Evolutionary conservation across 2,888 invertebrate genomes (phyloP).

Genomic region (Congeria kusceri): DNA sequence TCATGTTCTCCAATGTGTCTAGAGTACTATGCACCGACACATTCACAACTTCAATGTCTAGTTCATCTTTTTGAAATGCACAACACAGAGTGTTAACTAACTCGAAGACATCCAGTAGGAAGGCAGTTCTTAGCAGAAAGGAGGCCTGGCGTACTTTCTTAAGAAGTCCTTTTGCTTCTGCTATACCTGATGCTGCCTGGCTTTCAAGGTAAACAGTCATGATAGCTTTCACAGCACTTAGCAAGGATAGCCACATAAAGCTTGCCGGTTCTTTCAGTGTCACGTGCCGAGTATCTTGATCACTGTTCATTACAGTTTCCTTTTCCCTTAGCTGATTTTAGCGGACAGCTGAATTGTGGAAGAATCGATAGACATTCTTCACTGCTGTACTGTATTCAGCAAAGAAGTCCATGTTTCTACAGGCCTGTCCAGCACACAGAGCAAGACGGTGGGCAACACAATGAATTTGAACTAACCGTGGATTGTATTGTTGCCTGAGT

Average conservation of each 20-base stretch:
- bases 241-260: conserved; percentile 41
- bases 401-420: conserved; percentile 12
- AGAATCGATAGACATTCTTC: conserved; percentile 43
- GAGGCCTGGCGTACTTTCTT: conserved; percentile 16
- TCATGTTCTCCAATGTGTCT: conserved; percentile 5
- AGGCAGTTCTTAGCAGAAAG: conserved; percentile 28
- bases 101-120: conserved; percentile 29
- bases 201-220: conserved; percentile 28
- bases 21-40: conserved; percentile 6
- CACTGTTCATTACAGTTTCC: not conserved
- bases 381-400: conserved; percentile 6
- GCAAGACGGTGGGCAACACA: too few relatives aligned
- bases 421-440: conserved; percentile 6
- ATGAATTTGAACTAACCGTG: too few relatives aligned
- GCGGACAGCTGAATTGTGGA: conserved; percentile 39
- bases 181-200: conserved; percentile 19
- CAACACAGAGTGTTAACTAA: conserved; percentile 30
- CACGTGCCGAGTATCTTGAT: conserved; percentile 19
- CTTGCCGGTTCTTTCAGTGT: conserved; percentile 41
- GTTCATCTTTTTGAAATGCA: conserved; percentile 31
- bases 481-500: not conserved
- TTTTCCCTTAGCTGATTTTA: conserved; percentile 41
- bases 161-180: conserved; percentile 38
- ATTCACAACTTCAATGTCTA: conserved; percentile 35
- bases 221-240: conserved; percentile 40